Percentiles rank a stretch among this genome's conserved stretches.
Evolutionary conservation across 2,888 invertebrate genomes (phyloP).

Genomic region (Candidula unifasciata): DNA sequence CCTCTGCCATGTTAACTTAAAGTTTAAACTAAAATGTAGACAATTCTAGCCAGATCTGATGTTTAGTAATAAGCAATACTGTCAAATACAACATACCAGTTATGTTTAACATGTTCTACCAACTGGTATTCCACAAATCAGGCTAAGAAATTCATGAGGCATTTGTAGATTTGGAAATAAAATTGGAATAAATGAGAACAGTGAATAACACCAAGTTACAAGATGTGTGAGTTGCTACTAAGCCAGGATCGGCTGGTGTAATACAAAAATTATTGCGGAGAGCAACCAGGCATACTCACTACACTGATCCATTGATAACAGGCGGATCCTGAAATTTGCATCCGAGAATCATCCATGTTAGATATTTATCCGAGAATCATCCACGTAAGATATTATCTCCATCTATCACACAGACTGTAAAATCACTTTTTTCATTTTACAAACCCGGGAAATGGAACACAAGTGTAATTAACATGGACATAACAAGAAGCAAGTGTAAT

Average conservation of each 20-base stretch:
- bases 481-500: not conserved
- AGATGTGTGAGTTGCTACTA: slow-evolving; percentile 16
- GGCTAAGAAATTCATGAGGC: not conserved
- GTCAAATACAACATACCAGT: too few species aligned
- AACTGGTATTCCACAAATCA: not conserved
- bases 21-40: too few species aligned
- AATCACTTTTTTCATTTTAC: not conserved
- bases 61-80: too few species aligned
- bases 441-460: not conserved
- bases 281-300: slow-evolving; percentile 24
- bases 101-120: too few species aligned
- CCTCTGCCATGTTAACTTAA: too few species aligned
- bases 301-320: not conserved
- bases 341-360: slow-evolving; percentile 20
- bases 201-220: not conserved
- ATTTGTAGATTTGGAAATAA: not conserved
- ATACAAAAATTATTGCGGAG: not conserved
- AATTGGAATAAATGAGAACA: slow-evolving; percentile 6
- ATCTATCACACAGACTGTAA: not conserved
- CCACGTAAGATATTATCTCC: not conserved
- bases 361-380: not conserved
- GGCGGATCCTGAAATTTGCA: slow-evolving; percentile 14
- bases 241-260: slow-evolving; percentile 16
- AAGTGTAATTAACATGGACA: too few species aligned
- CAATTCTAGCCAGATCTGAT: too few species aligned